phyloP scores from a whole-genome alignment of 2,888 invertebrate genomes.

The Mesorhabditis sp. region DNA sequence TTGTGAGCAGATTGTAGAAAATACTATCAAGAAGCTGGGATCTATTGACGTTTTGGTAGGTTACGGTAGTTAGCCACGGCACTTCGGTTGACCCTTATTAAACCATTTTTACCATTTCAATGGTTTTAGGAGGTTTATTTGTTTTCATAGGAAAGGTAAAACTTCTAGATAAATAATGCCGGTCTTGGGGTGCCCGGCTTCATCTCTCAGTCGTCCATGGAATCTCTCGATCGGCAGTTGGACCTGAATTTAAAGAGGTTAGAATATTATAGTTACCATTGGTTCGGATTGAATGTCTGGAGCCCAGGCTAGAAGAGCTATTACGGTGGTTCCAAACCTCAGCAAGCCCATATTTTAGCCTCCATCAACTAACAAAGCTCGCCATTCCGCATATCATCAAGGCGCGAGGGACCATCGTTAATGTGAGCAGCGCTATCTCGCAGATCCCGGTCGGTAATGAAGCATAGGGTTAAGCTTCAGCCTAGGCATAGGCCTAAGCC shows the following conservation, averaged over 20 bases:
- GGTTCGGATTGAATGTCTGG: no score
- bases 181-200: background rate
- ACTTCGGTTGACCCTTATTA: no score
- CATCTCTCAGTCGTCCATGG: background rate
- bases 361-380: background rate
- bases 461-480: no score
- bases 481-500: no score
- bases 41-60: conserved; percentile 1
- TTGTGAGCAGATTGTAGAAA: background rate
- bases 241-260: background rate
- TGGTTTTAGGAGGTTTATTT: background rate
- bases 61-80: no score
- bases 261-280: background rate
- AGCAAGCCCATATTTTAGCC: background rate
- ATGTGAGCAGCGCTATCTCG: background rate
- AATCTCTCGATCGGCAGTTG: background rate
- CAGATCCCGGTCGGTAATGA: background rate
- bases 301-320: no score
- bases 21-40: background rate
- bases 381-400: background rate
- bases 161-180: conserved; percentile 3
- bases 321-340: no score
- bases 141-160: background rate
- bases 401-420: background rate
- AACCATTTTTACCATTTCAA: no score